Base-by-base conservation (phyloP, 2,888 invertebrate species). In the Drosophila tanythrix region DNA sequence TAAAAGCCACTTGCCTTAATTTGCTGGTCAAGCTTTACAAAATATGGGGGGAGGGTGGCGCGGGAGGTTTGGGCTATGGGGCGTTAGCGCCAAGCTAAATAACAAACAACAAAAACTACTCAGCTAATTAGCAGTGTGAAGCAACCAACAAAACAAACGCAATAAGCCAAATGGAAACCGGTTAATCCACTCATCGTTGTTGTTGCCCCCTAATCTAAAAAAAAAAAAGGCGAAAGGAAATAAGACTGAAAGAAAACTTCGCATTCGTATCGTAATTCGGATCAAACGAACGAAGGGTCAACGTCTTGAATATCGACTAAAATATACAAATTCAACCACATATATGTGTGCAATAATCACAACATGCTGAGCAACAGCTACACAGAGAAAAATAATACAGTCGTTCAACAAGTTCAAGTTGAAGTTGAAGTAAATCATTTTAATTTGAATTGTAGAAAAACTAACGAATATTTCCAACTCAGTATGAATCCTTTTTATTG, bases 111-210 rank as follows among this genome's bases (percentile, higher is more conserved):
- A 35, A 69, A 66, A 81, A 61, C 82, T 82, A 83, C 84, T 83
- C 69, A 73, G 85, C 83, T 83, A 83, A 83, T 83, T 83, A 84
- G 88, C 88, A 74, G 62, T 65, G 82, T 69, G 73, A 73, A 76
- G 69, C 72, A 87, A 68, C 69, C 77, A 52, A 76, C 46, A 31
- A 55, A 58, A 64, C 33, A 55, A 52, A 31, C 73, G 62, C 27
- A 70, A 64, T 36, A 79, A 81, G 35, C 40, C 38, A 59, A 60
- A 48, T 68, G 57, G 64, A 79, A 89, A 85, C 90, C 88, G 88
- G 84, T 85, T 89, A 85, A 88, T 79, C 89, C 85, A 88, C 85
- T 87, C 79, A 55, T n/a, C 15, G 63, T 70, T 70, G 70, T 33
- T 38, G 61, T 70, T 70, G 70, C 83, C 88, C 82, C 73, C 84